Percentiles rank a stretch among this genome's conserved stretches.
These are phyloP conservation scores for Micropoecilia bifurca DNA, from an alignment of 2,797 vertebrate genomes.

Conservation along the genomic window DNA sequence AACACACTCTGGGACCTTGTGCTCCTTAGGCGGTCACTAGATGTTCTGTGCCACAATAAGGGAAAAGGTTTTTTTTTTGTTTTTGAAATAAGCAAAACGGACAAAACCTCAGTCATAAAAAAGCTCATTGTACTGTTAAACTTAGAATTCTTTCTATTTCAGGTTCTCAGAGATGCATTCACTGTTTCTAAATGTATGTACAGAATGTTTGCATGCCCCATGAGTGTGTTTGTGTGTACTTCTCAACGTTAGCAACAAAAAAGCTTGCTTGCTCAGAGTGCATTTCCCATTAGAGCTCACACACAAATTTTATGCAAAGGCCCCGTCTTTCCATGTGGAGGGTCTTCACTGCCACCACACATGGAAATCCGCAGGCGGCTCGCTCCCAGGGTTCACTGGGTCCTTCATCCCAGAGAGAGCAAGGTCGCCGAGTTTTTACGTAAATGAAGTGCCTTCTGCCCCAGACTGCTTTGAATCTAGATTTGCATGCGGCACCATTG, in stretches of 20 bases:
- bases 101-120: constrained; percentile 2
- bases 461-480: constrained; percentile 74
- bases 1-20: neutral
- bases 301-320: constrained; percentile 76
- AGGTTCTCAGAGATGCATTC: constrained; percentile 25
- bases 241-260: constrained; percentile 24
- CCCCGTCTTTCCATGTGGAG: constrained; percentile 29
- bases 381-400: constrained; percentile 32
- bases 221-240: constrained; percentile 27
- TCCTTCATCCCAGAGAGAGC: constrained; percentile 43
- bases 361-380: constrained; percentile 61
- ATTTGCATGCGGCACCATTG: constrained; percentile 72
- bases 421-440: constrained; percentile 71
- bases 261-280: constrained; percentile 16
- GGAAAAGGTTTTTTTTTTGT: neutral
- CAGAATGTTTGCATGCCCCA: constrained; percentile 27
- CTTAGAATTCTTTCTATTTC: constrained; percentile 23
- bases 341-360: constrained; percentile 37
- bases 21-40: neutral
- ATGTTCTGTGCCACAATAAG: neutral
- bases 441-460: constrained; percentile 81
- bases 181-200: constrained; percentile 54
- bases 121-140: constrained; percentile 25
- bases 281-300: constrained; percentile 31
- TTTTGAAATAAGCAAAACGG: constrained; percentile 6